phyloP scores from a whole-genome alignment of 1,140 invertebrate species.

The Zaprionus capensis region DNA sequence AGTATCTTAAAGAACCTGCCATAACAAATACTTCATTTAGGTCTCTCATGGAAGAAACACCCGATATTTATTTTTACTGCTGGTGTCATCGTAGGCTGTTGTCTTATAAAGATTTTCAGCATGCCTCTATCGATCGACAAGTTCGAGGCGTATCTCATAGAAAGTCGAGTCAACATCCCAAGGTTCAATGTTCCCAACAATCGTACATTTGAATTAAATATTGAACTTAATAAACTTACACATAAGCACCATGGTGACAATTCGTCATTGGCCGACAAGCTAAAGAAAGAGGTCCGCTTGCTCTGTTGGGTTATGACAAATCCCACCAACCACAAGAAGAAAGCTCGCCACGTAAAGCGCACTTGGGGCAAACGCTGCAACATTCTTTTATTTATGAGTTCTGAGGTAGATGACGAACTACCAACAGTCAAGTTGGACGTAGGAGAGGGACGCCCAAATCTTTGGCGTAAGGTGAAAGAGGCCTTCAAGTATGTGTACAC shows the following conservation, averaged over 20 bases:
- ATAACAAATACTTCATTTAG: not conserved
- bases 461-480: constrained; percentile 98
- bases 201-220: not conserved
- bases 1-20: not conserved
- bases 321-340: constrained; percentile 94
- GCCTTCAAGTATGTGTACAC: constrained; percentile 95
- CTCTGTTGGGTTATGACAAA: constrained; percentile 98
- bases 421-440: constrained; percentile 90
- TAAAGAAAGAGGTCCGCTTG: constrained; percentile 91
- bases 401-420: constrained; percentile 88
- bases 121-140: constrained; percentile 9
- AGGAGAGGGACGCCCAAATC: constrained; percentile 93
- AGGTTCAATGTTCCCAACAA: not conserved
- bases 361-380: constrained; percentile 96
- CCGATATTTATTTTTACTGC: constrained; percentile 15
- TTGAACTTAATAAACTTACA: constrained; percentile 78
- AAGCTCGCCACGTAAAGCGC: constrained; percentile 88
- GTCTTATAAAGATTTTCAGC: constrained; percentile 24
- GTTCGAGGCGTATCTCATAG: constrained; percentile 3
- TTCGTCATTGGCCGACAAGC: constrained; percentile 43
- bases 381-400: constrained; percentile 95
- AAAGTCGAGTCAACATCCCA: not conserved
- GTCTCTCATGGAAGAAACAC: constrained; percentile 10
- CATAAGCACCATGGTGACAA: constrained; percentile 79
- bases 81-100: constrained; percentile 21